Base-by-base conservation (phyloP, 2,888 invertebrate genomes). In the Apamea sordens region DNA sequence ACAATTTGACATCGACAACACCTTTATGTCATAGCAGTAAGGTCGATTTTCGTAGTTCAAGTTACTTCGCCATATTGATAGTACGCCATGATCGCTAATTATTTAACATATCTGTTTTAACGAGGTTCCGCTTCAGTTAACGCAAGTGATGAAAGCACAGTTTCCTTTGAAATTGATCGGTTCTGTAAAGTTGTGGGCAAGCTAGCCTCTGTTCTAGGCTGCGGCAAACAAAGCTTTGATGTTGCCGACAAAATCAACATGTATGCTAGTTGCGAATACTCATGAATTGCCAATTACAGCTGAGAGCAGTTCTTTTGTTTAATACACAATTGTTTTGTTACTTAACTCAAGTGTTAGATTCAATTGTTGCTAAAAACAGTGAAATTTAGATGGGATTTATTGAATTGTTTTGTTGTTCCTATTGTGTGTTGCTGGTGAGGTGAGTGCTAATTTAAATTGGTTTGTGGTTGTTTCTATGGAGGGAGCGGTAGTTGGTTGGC, bases 201-300 rank as follows among this genome's bases (percentile, higher is more conserved):
- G 73, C 82, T 86, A 61, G 76, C 75, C 75, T 75, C 74, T 73
- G 11, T 75, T 80, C 41, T 77, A 77, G 73, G 76, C 69, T 72
- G 67, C 67, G 41, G 70, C 71, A 71, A 84, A 88, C 89, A 89
- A 85, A 74, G 82, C 88, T 89, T 88, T 88, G 88, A 83, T 82
- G 85, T 88, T 86, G 81, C 76, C 81, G 44, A 68, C 80, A 85
- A 89, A 83, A 88, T 86, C 78, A 88, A 89, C 88, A 89, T 82
- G 80, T 81, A 53, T 64, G 73, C 15, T 79, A 69, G 78, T 73
- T 73, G 77, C 56, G 56, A 80, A 80, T 76, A 59, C 73, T 86
- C 83, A 88, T 86, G 88, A 88, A 89, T 88, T 75, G 72, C 85
- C 88, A 88, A 88, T 89, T 86, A 89, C 72, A 50, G 70, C 56